Base-by-base conservation (phyloP, 2,797 vertebrate species). In the Fistularia commersonii region DNA sequence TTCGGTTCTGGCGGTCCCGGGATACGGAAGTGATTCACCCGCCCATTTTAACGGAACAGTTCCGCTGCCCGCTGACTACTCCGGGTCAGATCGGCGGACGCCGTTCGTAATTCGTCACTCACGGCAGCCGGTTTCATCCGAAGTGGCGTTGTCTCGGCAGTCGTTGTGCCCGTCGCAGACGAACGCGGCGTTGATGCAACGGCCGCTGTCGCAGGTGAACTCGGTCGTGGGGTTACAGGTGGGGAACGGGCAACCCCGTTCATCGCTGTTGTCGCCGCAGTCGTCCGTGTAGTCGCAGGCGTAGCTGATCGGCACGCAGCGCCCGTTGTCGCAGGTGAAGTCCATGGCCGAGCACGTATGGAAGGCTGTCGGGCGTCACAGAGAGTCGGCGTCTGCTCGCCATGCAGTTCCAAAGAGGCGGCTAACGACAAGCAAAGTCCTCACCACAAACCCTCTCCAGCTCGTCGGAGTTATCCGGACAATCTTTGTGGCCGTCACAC, bases 111-210 rank as follows among this genome's bases (percentile, higher is more conserved):
- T 15, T 8, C 12, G 34, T 11, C 44, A 93, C 95, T 96, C 88
- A 98, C 95, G 90, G 75, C 96, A 98, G 58, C 94, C 93, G 67
- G 86, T 92, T 85, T 98, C 96, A 45, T 98, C 96, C 1, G 95
- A 93, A 7, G 93, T 93, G 68, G 79, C 68, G n/a, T 95, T 95
- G 74, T 98, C 95, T 0, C 74, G 67, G 83, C 96, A 98, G 87
- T 98, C 90, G 48, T 94, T 93, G 41, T 84, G 60, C 34, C 95
- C 95, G 1, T 98, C 90, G 63, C 96, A 98, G 63, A 98, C 91
- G 0, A 88, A 91, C 5, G 72, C 67, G 0, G 84, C 87, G 8
- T 83, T 88, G 68, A 98, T 96, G 81, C 95, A 98, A 69, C 91
- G 91, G 36, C 92, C 92, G 0, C 89, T 97, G 69, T 15, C 58